phyloP scores from a whole-genome alignment of 2,113 vertebrate species.

The Hypocryptadius cinnamomeus region DNA sequence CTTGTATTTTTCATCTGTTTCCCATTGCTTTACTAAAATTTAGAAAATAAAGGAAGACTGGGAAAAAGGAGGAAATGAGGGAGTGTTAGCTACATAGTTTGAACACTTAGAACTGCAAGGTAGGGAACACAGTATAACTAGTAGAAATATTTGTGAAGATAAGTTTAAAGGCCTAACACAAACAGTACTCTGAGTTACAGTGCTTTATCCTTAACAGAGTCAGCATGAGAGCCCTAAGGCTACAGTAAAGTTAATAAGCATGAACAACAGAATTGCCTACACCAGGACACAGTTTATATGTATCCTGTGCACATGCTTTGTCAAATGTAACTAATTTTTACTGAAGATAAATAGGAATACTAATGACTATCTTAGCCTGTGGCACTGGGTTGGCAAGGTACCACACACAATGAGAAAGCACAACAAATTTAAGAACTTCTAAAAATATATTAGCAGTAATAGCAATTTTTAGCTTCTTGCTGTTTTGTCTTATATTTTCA shows the following conservation, averaged over 20 bases:
- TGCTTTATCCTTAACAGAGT: not conserved
- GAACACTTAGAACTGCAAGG: not conserved
- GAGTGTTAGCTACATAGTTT: not conserved
- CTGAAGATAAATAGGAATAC: not conserved
- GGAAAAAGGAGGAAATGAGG: not conserved
- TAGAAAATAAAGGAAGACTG: not conserved
- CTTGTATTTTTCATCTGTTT: not conserved
- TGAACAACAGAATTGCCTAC: not conserved
- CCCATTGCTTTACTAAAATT: not conserved
- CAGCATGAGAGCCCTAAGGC: not conserved
- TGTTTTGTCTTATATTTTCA: not conserved
- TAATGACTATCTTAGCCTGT: not conserved
- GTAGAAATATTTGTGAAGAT: not conserved
- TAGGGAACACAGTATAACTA: not conserved
- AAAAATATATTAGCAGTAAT: not conserved
- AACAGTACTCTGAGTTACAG: not conserved
- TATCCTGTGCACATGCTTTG: not conserved
- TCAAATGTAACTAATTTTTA: slow-evolving; percentile 26
- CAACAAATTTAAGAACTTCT: not conserved
- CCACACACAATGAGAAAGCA: not conserved
- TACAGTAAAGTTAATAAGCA: slow-evolving; percentile 6
- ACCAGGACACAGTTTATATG: not conserved
- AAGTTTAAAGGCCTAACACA: not conserved
- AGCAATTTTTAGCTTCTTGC: not conserved
- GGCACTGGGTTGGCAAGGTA: not conserved